Evolutionary conservation across 2,797 vertebrate species (phyloP).

Genomic region (Anolis apletophallus): DNA sequence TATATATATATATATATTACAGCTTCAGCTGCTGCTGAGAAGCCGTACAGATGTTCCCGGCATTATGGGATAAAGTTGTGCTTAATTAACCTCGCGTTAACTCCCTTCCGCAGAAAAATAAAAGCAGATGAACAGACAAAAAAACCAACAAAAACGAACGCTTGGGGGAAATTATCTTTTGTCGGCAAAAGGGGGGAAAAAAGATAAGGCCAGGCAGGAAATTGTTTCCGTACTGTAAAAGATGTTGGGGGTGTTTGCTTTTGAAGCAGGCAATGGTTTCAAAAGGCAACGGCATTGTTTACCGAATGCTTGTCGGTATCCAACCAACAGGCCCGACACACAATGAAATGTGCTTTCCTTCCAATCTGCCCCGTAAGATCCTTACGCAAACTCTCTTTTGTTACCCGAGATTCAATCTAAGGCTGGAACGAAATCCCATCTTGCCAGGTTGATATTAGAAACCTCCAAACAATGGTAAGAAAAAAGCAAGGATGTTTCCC

Average conservation of each 20-base stretch:
- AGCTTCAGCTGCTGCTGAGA: not conserved
- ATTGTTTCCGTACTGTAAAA: not conserved
- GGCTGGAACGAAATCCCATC: not conserved
- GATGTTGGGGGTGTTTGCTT: not conserved
- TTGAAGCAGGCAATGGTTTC: constrained; percentile 8
- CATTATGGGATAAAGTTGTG: not conserved
- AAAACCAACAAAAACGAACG: too few relatives aligned
- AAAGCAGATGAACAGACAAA: not conserved
- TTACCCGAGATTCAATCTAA: not conserved
- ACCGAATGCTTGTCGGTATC: constrained; percentile 1
- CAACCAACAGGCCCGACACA: not conserved
- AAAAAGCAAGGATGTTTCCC: not conserved
- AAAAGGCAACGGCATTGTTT: not conserved
- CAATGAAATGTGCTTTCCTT: not conserved
- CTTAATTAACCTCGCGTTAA: constrained; percentile 33
- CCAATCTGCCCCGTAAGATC: not conserved
- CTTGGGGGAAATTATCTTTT: not conserved
- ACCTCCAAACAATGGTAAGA: not conserved
- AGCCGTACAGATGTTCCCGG: not conserved
- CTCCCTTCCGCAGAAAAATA: constrained; percentile 1
- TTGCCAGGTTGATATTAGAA: not conserved
- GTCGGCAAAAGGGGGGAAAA: constrained; percentile 12
- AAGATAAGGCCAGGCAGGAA: not conserved
- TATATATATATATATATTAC: not conserved
- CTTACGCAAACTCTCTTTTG: not conserved